Evolutionary conservation across 1,140 invertebrate species (phyloP).

Genomic region (Formica selysi): DNA sequence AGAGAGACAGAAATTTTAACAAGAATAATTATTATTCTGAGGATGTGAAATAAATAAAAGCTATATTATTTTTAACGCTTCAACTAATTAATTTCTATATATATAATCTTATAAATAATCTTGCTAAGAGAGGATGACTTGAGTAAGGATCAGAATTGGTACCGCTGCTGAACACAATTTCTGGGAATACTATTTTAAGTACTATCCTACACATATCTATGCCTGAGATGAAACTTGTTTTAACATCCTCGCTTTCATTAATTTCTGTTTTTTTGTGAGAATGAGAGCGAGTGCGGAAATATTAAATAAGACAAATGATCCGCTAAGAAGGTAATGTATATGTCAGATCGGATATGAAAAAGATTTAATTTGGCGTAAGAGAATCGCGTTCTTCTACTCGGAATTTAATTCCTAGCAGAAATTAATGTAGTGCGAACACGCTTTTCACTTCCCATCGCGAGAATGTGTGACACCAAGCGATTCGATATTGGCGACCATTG

Average conservation of each 20-base stretch:
- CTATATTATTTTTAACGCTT: not conserved
- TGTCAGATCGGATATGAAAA: slow-evolving; percentile 48
- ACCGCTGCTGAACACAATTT: too few species aligned
- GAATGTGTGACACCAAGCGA: slow-evolving; percentile 42
- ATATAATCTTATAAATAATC: too few species aligned
- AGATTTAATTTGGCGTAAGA: slow-evolving; percentile 57
- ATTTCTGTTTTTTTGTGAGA: slow-evolving; percentile 24
- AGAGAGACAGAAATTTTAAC: not conserved
- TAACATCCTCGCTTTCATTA: too few species aligned
- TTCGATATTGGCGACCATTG: slow-evolving; percentile 51
- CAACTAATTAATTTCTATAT: slow-evolving; percentile 33
- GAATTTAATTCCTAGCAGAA: slow-evolving; percentile 56
- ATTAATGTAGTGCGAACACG: slow-evolving; percentile 55
- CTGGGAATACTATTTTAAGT: too few species aligned
- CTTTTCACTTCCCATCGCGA: slow-evolving; percentile 41
- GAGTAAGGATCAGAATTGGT: too few species aligned
- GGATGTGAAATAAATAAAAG: not conserved
- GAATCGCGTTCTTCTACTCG: slow-evolving; percentile 22
- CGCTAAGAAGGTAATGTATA: slow-evolving; percentile 44
- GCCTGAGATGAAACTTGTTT: too few species aligned
- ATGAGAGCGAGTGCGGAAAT: not conserved
- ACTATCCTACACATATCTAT: too few species aligned
- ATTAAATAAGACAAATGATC: slow-evolving; percentile 54
- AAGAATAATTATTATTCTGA: not conserved
- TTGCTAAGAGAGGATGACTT: too few species aligned